Conservation (phyloP, 2,797 vertebrate species). For the Morus bassanus region DNA sequence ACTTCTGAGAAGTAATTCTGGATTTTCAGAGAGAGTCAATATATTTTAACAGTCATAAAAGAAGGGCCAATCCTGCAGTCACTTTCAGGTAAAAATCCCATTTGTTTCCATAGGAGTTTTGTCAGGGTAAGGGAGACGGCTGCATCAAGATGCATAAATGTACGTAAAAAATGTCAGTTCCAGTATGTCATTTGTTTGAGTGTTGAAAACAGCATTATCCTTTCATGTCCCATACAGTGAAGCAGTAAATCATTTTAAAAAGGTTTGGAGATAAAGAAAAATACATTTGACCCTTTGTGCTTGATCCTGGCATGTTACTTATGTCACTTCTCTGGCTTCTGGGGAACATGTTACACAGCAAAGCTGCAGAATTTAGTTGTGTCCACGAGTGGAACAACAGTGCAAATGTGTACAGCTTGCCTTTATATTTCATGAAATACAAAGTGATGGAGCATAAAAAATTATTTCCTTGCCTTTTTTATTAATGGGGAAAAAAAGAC, state of each 20-base stretch:
- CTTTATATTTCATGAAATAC: background rate
- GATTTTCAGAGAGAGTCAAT: background rate
- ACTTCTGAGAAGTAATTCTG: background rate
- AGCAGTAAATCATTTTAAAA: conserved; percentile 60
- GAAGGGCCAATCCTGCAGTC: background rate
- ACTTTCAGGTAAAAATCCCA: conserved; percentile 27
- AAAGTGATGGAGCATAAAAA: background rate
- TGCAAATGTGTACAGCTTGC: background rate
- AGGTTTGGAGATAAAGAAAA: conserved; percentile 54
- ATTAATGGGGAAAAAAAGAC: background rate
- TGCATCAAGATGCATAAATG: conserved; percentile 30
- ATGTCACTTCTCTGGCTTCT: conserved; percentile 12
- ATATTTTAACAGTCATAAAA: background rate
- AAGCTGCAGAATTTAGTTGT: background rate
- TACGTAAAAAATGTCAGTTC: conserved; percentile 27
- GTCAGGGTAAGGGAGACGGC: background rate
- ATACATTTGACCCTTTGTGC: conserved; percentile 50
- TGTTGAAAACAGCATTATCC: conserved; percentile 53
- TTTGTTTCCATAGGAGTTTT: conserved; percentile 15
- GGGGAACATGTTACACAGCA: background rate
- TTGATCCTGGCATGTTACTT: conserved; percentile 9
- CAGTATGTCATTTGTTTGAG: conserved; percentile 38
- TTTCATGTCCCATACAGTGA: conserved; percentile 35
- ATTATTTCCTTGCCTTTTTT: background rate
- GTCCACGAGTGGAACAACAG: background rate